A percentile compares a stretch with the other conserved stretches of the same genome.
These are phyloP conservation scores for Cyprinodon brontotheroides DNA, from an alignment of 2,113 vertebrate genomes.

Conservation along the genomic window DNA sequence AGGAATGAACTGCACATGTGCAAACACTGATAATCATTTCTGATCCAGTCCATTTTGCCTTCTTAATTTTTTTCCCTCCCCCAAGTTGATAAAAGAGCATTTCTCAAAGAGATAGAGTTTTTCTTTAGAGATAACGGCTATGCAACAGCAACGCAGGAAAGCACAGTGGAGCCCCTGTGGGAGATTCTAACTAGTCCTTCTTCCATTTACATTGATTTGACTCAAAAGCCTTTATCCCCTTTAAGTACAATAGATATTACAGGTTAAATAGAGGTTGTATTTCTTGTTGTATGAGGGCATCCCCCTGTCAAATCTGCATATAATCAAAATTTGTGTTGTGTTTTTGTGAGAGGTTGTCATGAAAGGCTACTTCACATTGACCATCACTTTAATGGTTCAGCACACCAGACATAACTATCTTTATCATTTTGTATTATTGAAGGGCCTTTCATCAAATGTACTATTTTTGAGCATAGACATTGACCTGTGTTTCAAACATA, in stretches of 20 bases:
- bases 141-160: not conserved
- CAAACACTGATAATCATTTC: not conserved
- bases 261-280: not conserved
- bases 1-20: not conserved
- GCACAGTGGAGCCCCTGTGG: not conserved
- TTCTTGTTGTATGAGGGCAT: not conserved
- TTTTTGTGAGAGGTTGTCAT: too few species aligned
- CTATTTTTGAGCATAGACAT: slow-evolving; percentile 50
- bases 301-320: not conserved
- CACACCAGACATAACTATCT: slow-evolving; percentile 41
- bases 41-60: not conserved
- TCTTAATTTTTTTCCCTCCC: not conserved
- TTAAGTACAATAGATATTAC: not conserved
- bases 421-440: slow-evolving; percentile 69
- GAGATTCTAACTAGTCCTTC: too few species aligned
- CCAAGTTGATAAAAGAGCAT: not conserved
- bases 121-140: not conserved
- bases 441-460: slow-evolving; percentile 48
- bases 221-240: not conserved
- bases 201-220: not conserved
- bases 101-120: not conserved
- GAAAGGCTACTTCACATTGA: slow-evolving; percentile 64
- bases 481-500: slow-evolving; percentile 35
- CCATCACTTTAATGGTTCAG: slow-evolving; percentile 59
- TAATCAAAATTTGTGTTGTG: not conserved